Evolutionary conservation across 2,797 vertebrate species (phyloP).

Genomic region (Vireo griseus): DNA sequence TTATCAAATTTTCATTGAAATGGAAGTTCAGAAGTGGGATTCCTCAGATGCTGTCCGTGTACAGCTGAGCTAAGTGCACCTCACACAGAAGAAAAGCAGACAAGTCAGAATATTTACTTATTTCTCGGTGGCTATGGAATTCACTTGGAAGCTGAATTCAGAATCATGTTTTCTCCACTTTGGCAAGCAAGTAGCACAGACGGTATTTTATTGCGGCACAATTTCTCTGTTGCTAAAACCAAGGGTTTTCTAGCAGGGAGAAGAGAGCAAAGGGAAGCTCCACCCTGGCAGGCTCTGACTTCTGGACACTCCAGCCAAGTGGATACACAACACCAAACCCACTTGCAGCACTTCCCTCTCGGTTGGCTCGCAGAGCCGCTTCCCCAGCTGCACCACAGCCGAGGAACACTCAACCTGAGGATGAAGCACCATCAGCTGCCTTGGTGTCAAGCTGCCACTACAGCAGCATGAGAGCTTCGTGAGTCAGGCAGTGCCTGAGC

Average conservation of each 20-base stretch:
- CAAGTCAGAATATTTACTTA: background rate
- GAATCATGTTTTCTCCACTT: background rate
- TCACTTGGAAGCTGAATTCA: background rate
- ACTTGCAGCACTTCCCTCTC: background rate
- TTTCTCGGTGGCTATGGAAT: background rate
- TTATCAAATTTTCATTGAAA: background rate
- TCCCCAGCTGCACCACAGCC: background rate
- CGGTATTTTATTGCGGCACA: background rate
- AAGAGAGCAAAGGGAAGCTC: background rate
- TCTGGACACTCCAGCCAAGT: background rate
- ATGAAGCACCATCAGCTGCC: background rate
- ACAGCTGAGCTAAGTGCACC: background rate
- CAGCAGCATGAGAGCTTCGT: rapidly evolving
- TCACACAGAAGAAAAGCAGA: background rate
- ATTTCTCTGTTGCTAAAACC: background rate
- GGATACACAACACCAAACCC: background rate
- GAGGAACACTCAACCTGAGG: background rate
- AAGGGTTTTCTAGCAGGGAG: background rate
- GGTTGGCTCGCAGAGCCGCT: background rate
- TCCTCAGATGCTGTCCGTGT: background rate
- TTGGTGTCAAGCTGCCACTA: background rate
- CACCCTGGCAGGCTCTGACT: background rate
- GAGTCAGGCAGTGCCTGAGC: background rate
- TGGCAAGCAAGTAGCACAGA: background rate
- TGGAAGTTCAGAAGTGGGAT: background rate